Conservation (phyloP, 2,113 vertebrate species). For the Pygoscelis antarcticus region DNA sequence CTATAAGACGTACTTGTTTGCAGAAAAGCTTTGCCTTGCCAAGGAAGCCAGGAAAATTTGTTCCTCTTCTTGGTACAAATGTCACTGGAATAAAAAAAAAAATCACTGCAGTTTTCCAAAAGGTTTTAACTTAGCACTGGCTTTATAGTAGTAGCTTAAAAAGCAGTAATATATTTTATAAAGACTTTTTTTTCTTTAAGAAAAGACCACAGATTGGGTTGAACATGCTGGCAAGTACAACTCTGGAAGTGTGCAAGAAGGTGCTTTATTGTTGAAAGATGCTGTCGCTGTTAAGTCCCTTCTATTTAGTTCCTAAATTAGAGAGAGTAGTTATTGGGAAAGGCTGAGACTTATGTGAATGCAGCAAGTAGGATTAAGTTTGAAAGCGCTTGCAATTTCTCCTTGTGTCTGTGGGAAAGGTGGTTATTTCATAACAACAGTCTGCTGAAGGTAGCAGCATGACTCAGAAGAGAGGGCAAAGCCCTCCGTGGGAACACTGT, state of each 20-base stretch:
- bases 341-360: not conserved
- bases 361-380: not conserved
- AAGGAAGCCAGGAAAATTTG: not conserved
- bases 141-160: not conserved
- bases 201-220: not conserved
- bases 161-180: not conserved
- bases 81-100: not conserved
- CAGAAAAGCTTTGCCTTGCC: not conserved
- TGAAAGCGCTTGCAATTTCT: not conserved
- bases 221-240: not conserved
- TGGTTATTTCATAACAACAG: not conserved
- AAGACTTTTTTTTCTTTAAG: not conserved
- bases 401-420: not conserved
- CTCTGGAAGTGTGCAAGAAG: not conserved
- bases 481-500: not conserved
- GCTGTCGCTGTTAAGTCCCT: not conserved
- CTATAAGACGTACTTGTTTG: not conserved
- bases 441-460: not conserved
- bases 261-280: not conserved
- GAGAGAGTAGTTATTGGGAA: not conserved
- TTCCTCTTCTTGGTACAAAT: not conserved
- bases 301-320: not conserved
- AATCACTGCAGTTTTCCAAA: not conserved
- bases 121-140: not conserved
- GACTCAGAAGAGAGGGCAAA: slow-evolving; percentile 25